These are phyloP conservation scores for Cheilosia grossa DNA, from an alignment of 2,888 invertebrate genomes.

Conservation along the genomic window DNA sequence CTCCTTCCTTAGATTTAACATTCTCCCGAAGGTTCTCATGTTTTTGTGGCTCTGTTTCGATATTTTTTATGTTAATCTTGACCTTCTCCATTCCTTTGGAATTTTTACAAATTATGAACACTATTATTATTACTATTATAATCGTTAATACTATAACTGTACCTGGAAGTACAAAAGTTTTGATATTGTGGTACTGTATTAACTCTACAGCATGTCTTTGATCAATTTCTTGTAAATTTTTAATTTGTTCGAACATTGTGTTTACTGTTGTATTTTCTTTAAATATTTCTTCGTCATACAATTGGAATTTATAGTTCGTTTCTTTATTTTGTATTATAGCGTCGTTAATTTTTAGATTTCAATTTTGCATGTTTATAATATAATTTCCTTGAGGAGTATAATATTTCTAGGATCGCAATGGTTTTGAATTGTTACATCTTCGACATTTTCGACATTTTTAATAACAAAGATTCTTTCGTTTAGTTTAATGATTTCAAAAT, in stretches of 20 bases:
- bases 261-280: conserved; percentile 40
- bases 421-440: conserved; percentile 29
- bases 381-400: conserved; percentile 18
- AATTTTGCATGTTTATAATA: conserved; percentile 45
- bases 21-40: too few relatives aligned
- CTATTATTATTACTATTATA: conserved; percentile 21
- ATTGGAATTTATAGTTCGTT: conserved; percentile 21
- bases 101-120: conserved; percentile 18
- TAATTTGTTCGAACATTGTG: conserved; percentile 26
- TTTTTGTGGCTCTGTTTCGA: too few relatives aligned
- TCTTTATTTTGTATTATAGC: conserved; percentile 24
- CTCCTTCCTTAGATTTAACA: too few relatives aligned
- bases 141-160: conserved; percentile 7
- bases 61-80: too few relatives aligned
- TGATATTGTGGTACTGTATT: conserved; percentile 16
- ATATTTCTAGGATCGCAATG: conserved; percentile 21
- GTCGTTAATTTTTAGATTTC: conserved; percentile 16
- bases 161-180: conserved; percentile 2
- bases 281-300: conserved; percentile 29
- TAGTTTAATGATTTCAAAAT: conserved; percentile 39
- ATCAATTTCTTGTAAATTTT: conserved; percentile 41
- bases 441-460: conserved; percentile 29
- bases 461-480: conserved; percentile 34
- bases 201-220: conserved; percentile 30
- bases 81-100: too few relatives aligned